Base-by-base conservation (phyloP, 1,140 invertebrate genomes). In the Notospermus geniculatus region DNA sequence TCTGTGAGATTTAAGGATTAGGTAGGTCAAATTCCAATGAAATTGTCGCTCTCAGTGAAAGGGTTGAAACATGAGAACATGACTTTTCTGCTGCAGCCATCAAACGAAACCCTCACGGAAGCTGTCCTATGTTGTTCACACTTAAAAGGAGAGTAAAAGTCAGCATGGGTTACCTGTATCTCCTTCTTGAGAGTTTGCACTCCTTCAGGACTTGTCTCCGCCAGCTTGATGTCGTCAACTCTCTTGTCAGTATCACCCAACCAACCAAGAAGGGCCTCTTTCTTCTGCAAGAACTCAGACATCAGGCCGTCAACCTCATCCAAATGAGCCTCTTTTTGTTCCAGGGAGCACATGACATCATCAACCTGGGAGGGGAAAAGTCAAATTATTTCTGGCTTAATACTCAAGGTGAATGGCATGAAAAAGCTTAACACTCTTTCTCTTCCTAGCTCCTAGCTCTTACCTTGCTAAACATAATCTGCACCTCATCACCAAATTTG, bases 401-500 rank as follows among this genome's bases (percentile, higher is more conserved):
- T 36, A 4, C 32, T 7, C 32, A 7, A 36, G 15, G 32, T 7
- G 32, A 7, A 36, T 7, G 32, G 15, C 5, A 36, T 36, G 32
- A 7, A 7, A 36, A 36, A 15, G 4, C 32, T 7, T 36, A 36
- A 36, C 5, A 36, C 15, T 36, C 32, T 36, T 36, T 15, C 15
- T 36, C 32, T 7, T 36, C 32, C 4, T 58, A 9, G 64, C 62
- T 15, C 71, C 71, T 39, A 53, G 54, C 45, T 73, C 72, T 65
- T 71, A 76, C 61, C 72, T 41, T 13, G 62, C 62, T 36, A 36
- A 73, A 70, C 41, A 78, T 61, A 32, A 60, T 67, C 43, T 74
- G 71, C 9, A 76, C 57, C 59, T 78, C 76, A n/a, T 73, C 66
- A 17, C 68, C 68, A 66, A 78, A 78, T 50, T 74, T 71, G 5